These are phyloP conservation scores for Zeugodacus cucurbitae DNA, from an alignment of 1,140 invertebrate species.

Conservation along the genomic window DNA sequence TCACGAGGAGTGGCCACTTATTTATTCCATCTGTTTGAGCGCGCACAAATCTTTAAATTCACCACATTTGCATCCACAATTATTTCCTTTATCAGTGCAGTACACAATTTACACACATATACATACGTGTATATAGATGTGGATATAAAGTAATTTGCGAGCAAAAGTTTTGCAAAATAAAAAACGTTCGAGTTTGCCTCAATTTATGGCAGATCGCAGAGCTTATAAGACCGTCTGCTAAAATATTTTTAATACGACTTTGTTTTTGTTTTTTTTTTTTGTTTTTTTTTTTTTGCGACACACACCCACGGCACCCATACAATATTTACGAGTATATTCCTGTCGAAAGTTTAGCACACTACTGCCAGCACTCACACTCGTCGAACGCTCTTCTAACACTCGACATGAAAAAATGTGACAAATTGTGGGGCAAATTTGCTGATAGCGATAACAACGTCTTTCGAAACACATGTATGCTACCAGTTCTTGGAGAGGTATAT, in stretches of 20 bases:
- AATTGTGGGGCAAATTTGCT: not conserved
- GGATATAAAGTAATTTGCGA: too few species aligned
- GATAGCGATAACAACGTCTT: not conserved
- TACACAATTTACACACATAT: not conserved
- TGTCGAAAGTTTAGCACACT: not conserved
- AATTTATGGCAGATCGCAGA: too few species aligned
- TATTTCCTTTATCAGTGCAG: not conserved
- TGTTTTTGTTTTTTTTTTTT: not conserved
- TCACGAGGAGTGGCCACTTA: not conserved
- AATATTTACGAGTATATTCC: not conserved
- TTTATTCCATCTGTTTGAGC: not conserved
- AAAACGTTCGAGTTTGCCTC: too few species aligned
- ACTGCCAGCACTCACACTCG: not conserved
- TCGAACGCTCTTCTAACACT: too few species aligned
- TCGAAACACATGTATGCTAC: not conserved
- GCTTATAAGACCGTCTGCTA: too few species aligned
- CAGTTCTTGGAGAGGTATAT: not conserved
- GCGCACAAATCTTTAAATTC: not conserved
- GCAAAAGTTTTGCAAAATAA: too few species aligned
- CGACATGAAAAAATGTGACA: not conserved
- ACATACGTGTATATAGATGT: not conserved
- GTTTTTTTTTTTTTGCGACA: not conserved
- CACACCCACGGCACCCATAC: not conserved
- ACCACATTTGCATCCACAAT: slow-evolving; percentile 28
- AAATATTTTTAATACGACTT: too few species aligned